These are phyloP conservation scores for Tursiops truncatus DNA, from an alignment of 2,113 vertebrate genomes.

Conservation along the genomic window DNA sequence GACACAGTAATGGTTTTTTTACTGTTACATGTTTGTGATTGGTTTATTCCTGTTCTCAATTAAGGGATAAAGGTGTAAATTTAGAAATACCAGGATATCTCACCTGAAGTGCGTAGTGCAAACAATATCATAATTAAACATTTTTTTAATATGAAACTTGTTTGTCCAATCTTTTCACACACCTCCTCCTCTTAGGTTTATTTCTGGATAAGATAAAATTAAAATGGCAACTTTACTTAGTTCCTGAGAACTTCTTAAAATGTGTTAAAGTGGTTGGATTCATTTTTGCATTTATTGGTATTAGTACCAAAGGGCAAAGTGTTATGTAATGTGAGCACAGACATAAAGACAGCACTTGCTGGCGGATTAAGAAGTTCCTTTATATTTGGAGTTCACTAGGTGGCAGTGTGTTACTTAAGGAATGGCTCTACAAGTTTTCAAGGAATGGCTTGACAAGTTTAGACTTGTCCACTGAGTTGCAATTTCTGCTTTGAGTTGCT, in stretches of 20 bases:
- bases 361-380: background rate
- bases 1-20: background rate
- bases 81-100: background rate
- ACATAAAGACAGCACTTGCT: background rate
- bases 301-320: background rate
- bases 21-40: background rate
- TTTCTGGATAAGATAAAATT: constrained; percentile 33
- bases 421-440: background rate
- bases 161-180: background rate
- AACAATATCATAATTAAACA: background rate
- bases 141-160: background rate
- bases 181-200: background rate
- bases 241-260: background rate
- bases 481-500: background rate
- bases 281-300: background rate
- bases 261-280: background rate
- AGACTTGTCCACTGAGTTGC: background rate
- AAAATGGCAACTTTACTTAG: background rate
- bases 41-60: background rate
- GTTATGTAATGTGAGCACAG: background rate
- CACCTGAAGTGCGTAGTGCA: background rate
- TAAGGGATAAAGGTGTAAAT: background rate
- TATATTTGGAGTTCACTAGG: constrained; percentile 47
- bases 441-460: background rate
- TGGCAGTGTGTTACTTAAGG: constrained; percentile 40